Base-by-base conservation (phyloP, 2,113 vertebrate genomes). In the Crotophaga sulcirostris region DNA sequence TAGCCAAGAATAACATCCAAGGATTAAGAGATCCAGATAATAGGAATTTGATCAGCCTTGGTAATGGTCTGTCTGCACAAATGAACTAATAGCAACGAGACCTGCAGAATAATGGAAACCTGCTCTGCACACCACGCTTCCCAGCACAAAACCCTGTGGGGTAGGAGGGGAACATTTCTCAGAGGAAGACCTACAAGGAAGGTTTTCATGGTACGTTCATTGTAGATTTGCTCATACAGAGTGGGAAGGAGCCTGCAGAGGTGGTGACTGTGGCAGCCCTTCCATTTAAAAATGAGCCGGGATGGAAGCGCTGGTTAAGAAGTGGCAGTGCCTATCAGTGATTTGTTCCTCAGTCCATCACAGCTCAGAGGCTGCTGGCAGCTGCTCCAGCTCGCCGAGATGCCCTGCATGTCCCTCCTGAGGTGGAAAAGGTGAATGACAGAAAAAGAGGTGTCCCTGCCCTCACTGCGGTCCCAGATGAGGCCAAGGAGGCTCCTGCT, bases 381-480 rank as follows among this genome's bases (percentile, higher is more conserved):
- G 44, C 25, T 19, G 52, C 34, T 44, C 45, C 13, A 4, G 54
- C 44, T 2, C 2, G 38, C 59, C 51, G 68, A 31, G 38, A 6
- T 1, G 8, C 31, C 11, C 75, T 11, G 31, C 51, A 10, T 2
- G 3, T 16, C 67, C 42, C 66, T 77, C 31, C 59, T 21, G 42
- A 40, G 5, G 21, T 2, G 16, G 20, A 31, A 31, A 14, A 33
- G 21, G 59, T 60, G 63, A 47, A 31, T 1, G 40, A 34, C 25
- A 15, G 40, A 15, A 9, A 31, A 18, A 31, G 25, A 36, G 52
- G 51, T 42, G 31, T 7, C 34, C 58, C 44, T 2, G 9, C 33
- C 15, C 47, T 40, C 3, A 0, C 38, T 36, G 21, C 13, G 13
- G 4, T 4, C 51, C 29, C 24, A 2, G 36, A 4, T 1, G 26